Evolutionary conservation across 2,113 vertebrate species (phyloP).

Genomic region (Nestor notabilis): DNA sequence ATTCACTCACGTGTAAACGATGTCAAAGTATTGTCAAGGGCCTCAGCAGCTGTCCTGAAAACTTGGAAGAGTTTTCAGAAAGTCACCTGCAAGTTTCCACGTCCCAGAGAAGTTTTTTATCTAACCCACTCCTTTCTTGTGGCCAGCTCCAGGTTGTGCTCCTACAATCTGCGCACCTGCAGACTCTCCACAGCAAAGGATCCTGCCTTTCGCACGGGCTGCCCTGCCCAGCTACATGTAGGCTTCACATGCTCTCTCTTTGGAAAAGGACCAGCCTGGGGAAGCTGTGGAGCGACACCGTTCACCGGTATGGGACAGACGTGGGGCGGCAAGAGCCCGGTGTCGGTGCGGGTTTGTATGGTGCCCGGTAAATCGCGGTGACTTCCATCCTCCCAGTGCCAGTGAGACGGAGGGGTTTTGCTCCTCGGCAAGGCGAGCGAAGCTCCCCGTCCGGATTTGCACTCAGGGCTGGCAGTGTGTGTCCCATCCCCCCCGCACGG

Average conservation of each 20-base stretch:
- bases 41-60: background rate
- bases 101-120: background rate
- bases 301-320: no score
- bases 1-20: background rate
- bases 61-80: background rate
- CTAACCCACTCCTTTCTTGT: accelerated
- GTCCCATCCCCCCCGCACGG: background rate
- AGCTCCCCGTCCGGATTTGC: accelerated
- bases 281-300: background rate
- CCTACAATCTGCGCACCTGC: background rate
- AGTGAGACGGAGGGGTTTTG: accelerated
- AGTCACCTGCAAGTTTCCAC: background rate
- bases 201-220: accelerated
- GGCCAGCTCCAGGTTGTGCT: background rate
- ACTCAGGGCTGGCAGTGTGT: background rate
- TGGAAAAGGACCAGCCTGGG: background rate
- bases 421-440: accelerated
- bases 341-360: accelerated
- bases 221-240: accelerated
- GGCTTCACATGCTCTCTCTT: accelerated
- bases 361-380: no score
- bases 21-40: background rate
- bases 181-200: background rate
- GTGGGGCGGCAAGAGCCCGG: background rate
- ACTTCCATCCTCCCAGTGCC: accelerated